Evolutionary conservation across 1,140 invertebrate species (phyloP).

Genomic region (Drosophila pseudoananassae): DNA sequence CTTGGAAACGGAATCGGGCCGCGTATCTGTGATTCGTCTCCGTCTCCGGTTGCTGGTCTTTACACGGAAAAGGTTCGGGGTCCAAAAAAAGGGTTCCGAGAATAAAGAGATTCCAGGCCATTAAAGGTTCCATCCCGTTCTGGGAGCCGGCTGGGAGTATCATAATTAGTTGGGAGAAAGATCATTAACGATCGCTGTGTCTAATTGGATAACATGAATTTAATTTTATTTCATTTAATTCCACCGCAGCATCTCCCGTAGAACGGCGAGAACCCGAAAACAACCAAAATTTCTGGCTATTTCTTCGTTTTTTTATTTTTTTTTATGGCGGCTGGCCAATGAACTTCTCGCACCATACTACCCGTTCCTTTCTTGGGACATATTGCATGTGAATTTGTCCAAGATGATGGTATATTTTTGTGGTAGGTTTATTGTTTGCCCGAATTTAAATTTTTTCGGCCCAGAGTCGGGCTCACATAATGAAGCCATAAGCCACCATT

Average conservation of each 20-base stretch:
- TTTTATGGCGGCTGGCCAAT: slow-evolving; percentile 73
- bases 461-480: slow-evolving; percentile 52
- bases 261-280: slow-evolving; percentile 37
- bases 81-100: slow-evolving; percentile 62
- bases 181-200: slow-evolving; percentile 70
- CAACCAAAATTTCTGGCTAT: slow-evolving; percentile 29
- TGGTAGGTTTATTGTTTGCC: slow-evolving; percentile 63
- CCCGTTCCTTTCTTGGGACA: slow-evolving; percentile 19
- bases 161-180: slow-evolving; percentile 80
- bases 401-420: slow-evolving; percentile 53
- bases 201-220: slow-evolving; percentile 82
- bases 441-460: slow-evolving; percentile 59
- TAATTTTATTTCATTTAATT: slow-evolving; percentile 78
- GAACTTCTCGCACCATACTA: slow-evolving; percentile 64
- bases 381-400: slow-evolving; percentile 76
- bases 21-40: slow-evolving; percentile 41
- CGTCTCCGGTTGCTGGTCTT: slow-evolving; percentile 24
- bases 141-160: slow-evolving; percentile 14
- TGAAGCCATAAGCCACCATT: slow-evolving; percentile 79
- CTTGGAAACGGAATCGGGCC: slow-evolving; percentile 42
- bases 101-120: slow-evolving; percentile 76
- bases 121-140: slow-evolving; percentile 59
- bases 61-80: slow-evolving; percentile 59
- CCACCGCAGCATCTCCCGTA: slow-evolving; percentile 63
- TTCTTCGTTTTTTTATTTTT: slow-evolving; percentile 24